Evolutionary conservation across 2,888 invertebrate species (phyloP), one percentile per base, ranked within the genome.

Genomic region (Xanthia icteritia): DNA sequence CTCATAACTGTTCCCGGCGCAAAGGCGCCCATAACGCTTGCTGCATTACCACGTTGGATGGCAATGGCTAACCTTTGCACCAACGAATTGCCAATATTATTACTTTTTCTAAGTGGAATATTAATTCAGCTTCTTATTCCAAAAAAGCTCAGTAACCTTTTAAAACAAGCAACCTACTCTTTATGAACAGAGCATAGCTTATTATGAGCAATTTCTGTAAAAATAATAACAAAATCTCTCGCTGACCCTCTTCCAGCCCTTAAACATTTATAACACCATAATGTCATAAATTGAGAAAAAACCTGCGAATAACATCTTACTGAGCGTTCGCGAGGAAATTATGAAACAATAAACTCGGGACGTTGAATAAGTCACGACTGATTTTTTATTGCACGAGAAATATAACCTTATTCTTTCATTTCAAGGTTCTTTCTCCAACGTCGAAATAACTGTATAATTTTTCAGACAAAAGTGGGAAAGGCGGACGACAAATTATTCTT

Each of bases 311-410:
- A 83, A 85, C 73, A 77, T 65, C 85, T 74, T 39, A 67, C 76
- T 58, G 60, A 78, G 82, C 72, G 78, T 82, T 82, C 64, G 83
- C 74, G 54, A 86, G 75, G 78, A 82, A 86, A 88, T 89, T 86
- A 84, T 88, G 73, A 82, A 88, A 88, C 86, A 89, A 83, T 87
- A 87, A 87, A 89, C 77, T 79, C 61, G 67, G 74, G 72, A 68
- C 77, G 67, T 73, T 75, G 82, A 80, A 88, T 84, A 82, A 87
- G 78, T 80, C 64, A 73, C 27, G 39, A 39, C 36, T 11, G 11
- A 36, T 27, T 54, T 72, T 72, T 15, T 5, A 63, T n/a, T 27
- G 39, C 58, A 78, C 71, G 31, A 9, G 27, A 82, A 84, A 85
- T 67, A 63, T 23, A 31, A 77, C 70, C 73, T 81, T 88, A 76